Percentiles rank a stretch among this genome's conserved stretches.
These are phyloP conservation scores for Phodopus roborovskii DNA, from an alignment of 2,113 vertebrate genomes.

Conservation along the genomic window DNA sequence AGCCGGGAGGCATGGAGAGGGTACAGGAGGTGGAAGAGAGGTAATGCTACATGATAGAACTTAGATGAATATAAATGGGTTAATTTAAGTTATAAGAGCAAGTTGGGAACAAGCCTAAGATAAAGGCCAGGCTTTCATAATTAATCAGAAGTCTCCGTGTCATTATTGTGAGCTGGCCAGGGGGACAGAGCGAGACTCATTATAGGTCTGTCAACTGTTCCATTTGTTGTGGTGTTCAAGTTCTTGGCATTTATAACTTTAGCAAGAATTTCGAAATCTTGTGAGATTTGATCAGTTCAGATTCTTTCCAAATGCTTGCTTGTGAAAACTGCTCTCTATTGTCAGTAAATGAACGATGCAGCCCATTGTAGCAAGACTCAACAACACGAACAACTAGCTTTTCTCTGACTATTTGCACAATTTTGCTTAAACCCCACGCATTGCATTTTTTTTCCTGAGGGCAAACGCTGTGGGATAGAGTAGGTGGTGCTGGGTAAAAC, in stretches of 20 bases:
- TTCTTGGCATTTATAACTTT: not conserved
- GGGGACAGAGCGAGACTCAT: not conserved
- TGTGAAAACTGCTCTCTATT: slow-evolving; percentile 26
- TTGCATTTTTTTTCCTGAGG: not conserved
- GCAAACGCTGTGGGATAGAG: not conserved
- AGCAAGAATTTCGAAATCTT: not conserved
- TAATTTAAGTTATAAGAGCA: not conserved
- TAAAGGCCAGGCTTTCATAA: not conserved
- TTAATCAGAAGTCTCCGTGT: not conserved
- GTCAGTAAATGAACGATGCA: slow-evolving; percentile 27
- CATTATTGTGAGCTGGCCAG: not conserved
- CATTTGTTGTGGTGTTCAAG: not conserved
- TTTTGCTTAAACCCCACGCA: not conserved
- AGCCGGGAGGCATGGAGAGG: not conserved
- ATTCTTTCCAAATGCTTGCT: not conserved
- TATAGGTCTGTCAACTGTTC: not conserved
- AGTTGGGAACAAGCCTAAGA: not conserved
- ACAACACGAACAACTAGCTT: not conserved
- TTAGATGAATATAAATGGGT: not conserved
- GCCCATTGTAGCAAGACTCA: not conserved
- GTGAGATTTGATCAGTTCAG: not conserved
- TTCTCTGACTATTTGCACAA: slow-evolving; percentile 31
- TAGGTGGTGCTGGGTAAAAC: not conserved
- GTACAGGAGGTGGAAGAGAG: not conserved
- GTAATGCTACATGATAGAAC: accelerated